Conservation (phyloP, 2,888 invertebrate genomes). For the Ephialtes manifestator region DNA sequence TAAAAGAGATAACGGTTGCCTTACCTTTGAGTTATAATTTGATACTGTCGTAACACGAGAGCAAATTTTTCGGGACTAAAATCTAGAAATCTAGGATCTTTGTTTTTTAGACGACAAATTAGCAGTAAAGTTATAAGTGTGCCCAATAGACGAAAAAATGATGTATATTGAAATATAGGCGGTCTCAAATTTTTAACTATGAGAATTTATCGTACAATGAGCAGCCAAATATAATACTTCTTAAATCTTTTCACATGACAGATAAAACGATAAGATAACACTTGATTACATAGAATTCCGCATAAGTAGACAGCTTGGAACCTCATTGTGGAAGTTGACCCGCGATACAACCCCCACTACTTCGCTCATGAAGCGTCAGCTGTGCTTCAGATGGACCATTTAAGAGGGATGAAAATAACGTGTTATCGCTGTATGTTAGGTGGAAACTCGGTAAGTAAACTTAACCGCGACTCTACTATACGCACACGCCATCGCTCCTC, state of each 20-base stretch:
- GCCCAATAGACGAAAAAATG: not conserved
- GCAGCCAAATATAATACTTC: not conserved
- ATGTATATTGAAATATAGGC: not conserved
- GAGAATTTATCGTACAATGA: not conserved
- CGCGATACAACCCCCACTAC: not conserved
- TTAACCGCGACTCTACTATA: not conserved
- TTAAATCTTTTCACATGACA: constrained; percentile 5
- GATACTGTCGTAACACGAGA: no score
- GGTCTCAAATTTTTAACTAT: not conserved
- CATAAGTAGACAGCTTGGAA: constrained; percentile 4
- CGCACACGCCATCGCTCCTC: not conserved
- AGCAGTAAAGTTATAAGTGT: no score
- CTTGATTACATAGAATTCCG: constrained; percentile 1
- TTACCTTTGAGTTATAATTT: no score
- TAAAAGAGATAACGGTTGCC: no score
- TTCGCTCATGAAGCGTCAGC: not conserved
- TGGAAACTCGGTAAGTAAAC: not conserved
- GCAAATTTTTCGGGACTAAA: no score
- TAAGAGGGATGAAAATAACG: no score
- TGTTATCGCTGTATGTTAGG: not conserved
- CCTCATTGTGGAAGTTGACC: not conserved
- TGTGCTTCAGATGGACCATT: not conserved
- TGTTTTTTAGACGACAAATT: no score
- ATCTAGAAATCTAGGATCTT: no score
- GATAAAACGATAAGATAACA: constrained; percentile 15